Evolutionary conservation across 2,888 invertebrate genomes (phyloP), one percentile per base, ranked within the genome.

Genomic region (Petrophora chlorosata): DNA sequence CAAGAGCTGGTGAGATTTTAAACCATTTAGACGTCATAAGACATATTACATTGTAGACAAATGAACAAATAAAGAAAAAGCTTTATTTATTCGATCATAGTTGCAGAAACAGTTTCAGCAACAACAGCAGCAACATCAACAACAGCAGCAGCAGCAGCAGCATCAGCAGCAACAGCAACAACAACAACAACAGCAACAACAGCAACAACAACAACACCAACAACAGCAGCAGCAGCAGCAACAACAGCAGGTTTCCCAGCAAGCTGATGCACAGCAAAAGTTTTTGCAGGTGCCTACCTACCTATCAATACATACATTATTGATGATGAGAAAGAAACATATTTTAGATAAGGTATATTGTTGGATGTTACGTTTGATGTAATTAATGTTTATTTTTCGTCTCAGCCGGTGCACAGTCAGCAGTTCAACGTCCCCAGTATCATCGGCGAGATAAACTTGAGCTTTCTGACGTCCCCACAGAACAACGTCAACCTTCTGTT

Each of bases 371-470:
- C 8, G 22, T 30, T 15, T 30, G 15, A 15, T 13, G 7, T 19
- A 5, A 2, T 9, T 25, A 19, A 16, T 1, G 3, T 23, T 23
- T 4, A 29, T 19, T 39, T 32, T 36, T 35, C 32, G 26, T 46
- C 39, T 14, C 45, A 66, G 63, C 77, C 82, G 3, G 76, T 84
- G 29, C 83, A 82, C 32, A 83, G 81, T 2, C 83, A 84, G 50
- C 86, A 88, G 63, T 86, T 86, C 68, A 87, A 85, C 74, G 85
- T 88, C 1, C 88, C 87, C 0, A 86, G 87, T n/a, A 85, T 36
- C 9, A 32, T 89, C 30, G 88, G 86, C 4, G 89, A 89, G 62
- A 85, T 88, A 56, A 88, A 87, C 64, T 74, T 88, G 13, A 88
- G 85, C 58, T 88, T 87, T 63, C 61, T 88, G 59, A 74, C 85